phyloP scores from a whole-genome alignment of 2,888 invertebrate genomes.

The Drosophila barbarae region DNA sequence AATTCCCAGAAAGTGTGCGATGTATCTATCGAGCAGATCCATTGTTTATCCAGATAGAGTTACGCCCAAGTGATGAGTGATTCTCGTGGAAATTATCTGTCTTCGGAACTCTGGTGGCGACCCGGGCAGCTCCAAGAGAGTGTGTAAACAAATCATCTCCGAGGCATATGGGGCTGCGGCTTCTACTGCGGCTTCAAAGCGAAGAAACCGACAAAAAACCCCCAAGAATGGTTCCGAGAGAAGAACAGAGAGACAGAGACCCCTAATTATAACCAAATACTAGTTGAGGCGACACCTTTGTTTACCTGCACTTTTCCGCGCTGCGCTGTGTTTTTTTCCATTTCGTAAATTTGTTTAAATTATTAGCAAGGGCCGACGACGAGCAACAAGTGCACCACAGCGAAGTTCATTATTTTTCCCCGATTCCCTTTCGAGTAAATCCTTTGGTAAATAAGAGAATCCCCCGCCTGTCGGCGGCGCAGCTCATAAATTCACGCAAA shows the following conservation, averaged over 20 bases:
- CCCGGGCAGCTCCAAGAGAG: conserved; percentile 14
- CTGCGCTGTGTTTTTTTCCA: conserved; percentile 19
- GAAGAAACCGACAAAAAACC: conserved; percentile 6
- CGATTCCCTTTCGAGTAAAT: conserved; percentile 46
- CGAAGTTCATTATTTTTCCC: conserved; percentile 51
- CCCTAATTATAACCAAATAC: conserved; percentile 73
- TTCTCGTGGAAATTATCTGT: conserved; percentile 17
- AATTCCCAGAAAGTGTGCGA: conserved; percentile 20
- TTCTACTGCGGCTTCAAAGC: conserved; percentile 32
- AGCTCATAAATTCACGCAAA: conserved; percentile 72
- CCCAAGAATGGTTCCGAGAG: background rate
- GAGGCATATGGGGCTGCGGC: conserved; percentile 21
- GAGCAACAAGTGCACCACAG: conserved; percentile 44
- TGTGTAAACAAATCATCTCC: conserved; percentile 45
- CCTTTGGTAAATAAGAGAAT: conserved; percentile 65
- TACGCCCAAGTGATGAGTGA: conserved; percentile 27
- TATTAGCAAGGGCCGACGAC: conserved; percentile 56
- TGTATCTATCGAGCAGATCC: conserved; percentile 16
- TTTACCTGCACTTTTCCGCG: conserved; percentile 27
- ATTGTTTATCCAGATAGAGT: conserved; percentile 29
- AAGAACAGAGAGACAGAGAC: conserved; percentile 43
- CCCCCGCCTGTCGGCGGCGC: conserved; percentile 38
- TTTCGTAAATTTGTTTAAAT: conserved; percentile 68
- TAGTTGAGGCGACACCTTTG: conserved; percentile 56
- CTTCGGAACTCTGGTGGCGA: conserved; percentile 11